phyloP scores from a whole-genome alignment of 1,140 invertebrate species.

The Drosophila ananassae region DNA sequence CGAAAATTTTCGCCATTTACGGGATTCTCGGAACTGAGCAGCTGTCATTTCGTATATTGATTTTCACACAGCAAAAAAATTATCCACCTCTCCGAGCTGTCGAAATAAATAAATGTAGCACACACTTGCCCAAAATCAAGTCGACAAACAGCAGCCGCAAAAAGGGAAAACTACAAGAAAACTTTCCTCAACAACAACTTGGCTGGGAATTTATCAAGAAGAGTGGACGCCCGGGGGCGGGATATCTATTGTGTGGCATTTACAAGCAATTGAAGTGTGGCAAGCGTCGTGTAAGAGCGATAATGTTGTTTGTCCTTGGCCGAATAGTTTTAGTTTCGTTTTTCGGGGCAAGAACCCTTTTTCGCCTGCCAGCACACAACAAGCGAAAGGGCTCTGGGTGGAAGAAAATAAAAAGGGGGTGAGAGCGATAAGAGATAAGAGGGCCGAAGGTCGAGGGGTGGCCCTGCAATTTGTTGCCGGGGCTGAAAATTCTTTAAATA shows the following conservation, averaged over 20 bases:
- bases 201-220: conserved; percentile 49
- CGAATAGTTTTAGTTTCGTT: conserved; percentile 49
- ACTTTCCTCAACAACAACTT: conserved; percentile 43
- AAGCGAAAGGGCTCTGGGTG: conserved; percentile 4
- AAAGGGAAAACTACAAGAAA: conserved; percentile 58
- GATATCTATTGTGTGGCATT: conserved; percentile 69
- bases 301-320: conserved; percentile 69
- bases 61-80: conserved; percentile 42
- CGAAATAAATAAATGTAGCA: conserved; percentile 76
- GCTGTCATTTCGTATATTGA: conserved; percentile 65
- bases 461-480: conserved; percentile 49
- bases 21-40: conserved; percentile 37
- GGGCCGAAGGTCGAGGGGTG: conserved; percentile 8
- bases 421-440: conserved; percentile 24
- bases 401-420: conserved; percentile 12
- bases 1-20: conserved; percentile 8
- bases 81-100: conserved; percentile 47
- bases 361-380: conserved; percentile 19
- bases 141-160: conserved; percentile 55
- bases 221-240: conserved; percentile 10
- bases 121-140: conserved; percentile 69
- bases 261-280: conserved; percentile 74
- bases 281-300: conserved; percentile 62
- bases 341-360: conserved; percentile 50
- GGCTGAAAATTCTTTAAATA: conserved; percentile 72